Evolutionary conservation across 2,888 invertebrate genomes (phyloP).

Genomic region (Acronicta leporina): DNA sequence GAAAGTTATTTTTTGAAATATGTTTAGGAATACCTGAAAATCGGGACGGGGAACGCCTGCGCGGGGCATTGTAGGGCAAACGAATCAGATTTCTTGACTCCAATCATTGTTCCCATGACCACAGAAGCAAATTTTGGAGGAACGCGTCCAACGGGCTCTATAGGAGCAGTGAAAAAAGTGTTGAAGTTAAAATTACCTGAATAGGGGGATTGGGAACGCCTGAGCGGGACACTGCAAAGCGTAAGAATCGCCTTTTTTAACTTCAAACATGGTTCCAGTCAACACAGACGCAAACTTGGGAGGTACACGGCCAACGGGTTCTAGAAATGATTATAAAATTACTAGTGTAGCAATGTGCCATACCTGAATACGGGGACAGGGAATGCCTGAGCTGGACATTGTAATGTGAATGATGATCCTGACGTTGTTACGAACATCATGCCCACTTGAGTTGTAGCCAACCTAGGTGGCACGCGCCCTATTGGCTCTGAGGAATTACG

Average conservation of each 20-base stretch:
- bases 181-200: constrained; percentile 80
- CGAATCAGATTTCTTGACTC: constrained; percentile 81
- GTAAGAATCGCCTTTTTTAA: constrained; percentile 80
- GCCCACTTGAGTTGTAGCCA: constrained; percentile 82
- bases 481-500: constrained; percentile 80
- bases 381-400: constrained; percentile 93
- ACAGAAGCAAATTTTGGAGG: constrained; percentile 91
- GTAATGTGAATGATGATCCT: constrained; percentile 87
- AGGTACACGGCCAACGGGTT: constrained; percentile 82
- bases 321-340: constrained; percentile 68
- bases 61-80: constrained; percentile 91
- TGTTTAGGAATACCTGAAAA: constrained; percentile 85
- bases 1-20: constrained; percentile 15
- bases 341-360: constrained; percentile 62
- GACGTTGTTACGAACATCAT: constrained; percentile 89
- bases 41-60: constrained; percentile 91
- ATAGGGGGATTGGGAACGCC: constrained; percentile 89
- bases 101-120: constrained; percentile 90
- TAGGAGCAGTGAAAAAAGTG: constrained; percentile 62
- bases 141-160: constrained; percentile 92
- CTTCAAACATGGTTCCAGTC: constrained; percentile 88
- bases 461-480: constrained; percentile 83
- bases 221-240: constrained; percentile 91
- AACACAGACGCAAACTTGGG: constrained; percentile 89
- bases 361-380: constrained; percentile 87